Percentiles rank a stretch among this genome's conserved stretches.
Evolutionary conservation across 2,888 invertebrate species (phyloP).

Genomic region (Nephrotoma appendiculata): DNA sequence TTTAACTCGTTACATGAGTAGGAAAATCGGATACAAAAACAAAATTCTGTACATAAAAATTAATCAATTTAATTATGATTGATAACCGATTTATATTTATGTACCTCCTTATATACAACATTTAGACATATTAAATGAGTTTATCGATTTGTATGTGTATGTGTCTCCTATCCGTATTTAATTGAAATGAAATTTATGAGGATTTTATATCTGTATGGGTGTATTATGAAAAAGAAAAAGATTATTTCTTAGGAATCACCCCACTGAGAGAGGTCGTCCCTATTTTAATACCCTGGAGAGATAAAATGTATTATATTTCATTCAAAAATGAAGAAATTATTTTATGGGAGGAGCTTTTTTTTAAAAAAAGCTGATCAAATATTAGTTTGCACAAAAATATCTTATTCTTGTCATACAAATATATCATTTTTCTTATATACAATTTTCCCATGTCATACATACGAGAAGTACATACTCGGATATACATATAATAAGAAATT

Average conservation of each 20-base stretch:
- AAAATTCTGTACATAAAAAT: background rate
- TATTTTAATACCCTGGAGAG: too few relatives aligned
- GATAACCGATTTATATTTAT: background rate
- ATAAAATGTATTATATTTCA: background rate
- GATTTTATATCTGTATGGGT: background rate
- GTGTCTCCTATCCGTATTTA: background rate
- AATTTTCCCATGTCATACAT: background rate
- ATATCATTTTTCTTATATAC: background rate
- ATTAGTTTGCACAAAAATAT: background rate
- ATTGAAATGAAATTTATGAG: background rate
- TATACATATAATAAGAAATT: background rate
- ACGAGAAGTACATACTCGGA: background rate
- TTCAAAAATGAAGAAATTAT: background rate
- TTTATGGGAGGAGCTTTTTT: background rate
- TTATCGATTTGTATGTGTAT: background rate
- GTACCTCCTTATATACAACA: background rate
- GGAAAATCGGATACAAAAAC: too few relatives aligned
- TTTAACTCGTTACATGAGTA: background rate
- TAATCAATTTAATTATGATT: background rate
- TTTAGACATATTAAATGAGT: background rate
- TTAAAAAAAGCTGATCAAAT: background rate
- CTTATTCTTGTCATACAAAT: background rate
- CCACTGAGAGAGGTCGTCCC: too few relatives aligned
- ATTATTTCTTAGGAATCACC: too few relatives aligned
- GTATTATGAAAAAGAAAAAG: background rate